These are phyloP conservation scores for Philereme vetulata DNA, from an alignment of 2,888 invertebrate species.

Conservation along the genomic window DNA sequence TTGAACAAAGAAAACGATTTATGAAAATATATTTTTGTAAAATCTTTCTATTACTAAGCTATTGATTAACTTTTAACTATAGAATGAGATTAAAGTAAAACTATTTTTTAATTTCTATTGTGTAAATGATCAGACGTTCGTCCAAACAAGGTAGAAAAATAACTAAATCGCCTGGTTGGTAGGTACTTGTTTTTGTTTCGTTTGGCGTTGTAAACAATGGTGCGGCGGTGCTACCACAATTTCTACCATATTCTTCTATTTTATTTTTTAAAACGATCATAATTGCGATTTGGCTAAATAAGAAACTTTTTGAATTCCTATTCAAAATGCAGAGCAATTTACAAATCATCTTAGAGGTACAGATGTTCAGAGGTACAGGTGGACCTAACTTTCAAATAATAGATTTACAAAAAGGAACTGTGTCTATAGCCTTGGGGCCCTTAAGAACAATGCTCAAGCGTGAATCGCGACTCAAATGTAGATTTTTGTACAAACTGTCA, in stretches of 20 bases:
- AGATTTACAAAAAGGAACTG: too few relatives aligned
- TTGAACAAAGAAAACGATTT: slow-evolving; percentile 59
- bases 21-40: slow-evolving; percentile 5
- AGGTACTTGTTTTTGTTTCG: slow-evolving; percentile 61
- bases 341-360: not conserved
- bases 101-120: slow-evolving; percentile 3
- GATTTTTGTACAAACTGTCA: too few relatives aligned
- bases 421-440: too few relatives aligned
- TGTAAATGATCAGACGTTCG: slow-evolving; percentile 31
- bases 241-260: slow-evolving; percentile 37
- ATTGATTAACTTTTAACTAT: slow-evolving; percentile 17
- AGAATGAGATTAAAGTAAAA: slow-evolving; percentile 14
- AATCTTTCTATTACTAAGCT: not conserved
- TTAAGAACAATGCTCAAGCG: too few relatives aligned
- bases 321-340: not conserved
- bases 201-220: slow-evolving; percentile 68
- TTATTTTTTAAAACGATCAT: slow-evolving; percentile 2
- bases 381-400: not conserved
- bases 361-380: not conserved
- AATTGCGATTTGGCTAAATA: not conserved
- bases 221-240: slow-evolving; percentile 47
- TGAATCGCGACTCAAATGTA: too few relatives aligned
- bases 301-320: not conserved
- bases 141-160: slow-evolving; percentile 48
- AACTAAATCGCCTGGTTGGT: slow-evolving; percentile 46